Evolutionary conservation across 2,888 invertebrate species (phyloP).

Genomic region (Bimastos eiseni): DNA sequence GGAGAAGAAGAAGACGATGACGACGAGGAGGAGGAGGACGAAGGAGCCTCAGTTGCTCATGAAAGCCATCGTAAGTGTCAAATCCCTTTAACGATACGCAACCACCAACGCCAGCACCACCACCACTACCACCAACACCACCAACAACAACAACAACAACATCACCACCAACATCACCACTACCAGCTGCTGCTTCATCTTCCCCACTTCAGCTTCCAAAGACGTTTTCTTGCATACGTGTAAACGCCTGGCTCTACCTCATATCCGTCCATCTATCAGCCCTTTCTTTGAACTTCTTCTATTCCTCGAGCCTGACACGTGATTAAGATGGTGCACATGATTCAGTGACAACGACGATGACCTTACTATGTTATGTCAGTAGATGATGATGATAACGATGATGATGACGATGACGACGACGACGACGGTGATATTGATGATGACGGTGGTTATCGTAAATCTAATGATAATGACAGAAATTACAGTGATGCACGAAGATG

Average conservation of each 20-base stretch:
- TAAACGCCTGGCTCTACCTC: background rate
- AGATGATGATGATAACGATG: background rate
- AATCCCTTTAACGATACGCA: background rate
- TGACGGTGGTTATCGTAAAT: background rate
- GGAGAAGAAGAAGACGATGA: background rate
- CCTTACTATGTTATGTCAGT: background rate
- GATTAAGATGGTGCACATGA: background rate
- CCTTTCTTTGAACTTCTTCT: background rate
- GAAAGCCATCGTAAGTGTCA: background rate
- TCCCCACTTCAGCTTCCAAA: background rate
- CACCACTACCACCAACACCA: background rate
- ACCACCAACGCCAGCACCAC: background rate
- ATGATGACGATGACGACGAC: background rate
- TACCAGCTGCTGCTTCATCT: background rate
- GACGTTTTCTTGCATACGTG: background rate
- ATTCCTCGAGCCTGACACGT: no score
- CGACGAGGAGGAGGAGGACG: background rate
- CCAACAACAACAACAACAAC: background rate
- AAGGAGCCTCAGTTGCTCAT: background rate
- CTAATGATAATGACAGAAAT: background rate
- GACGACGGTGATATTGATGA: background rate
- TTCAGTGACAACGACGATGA: background rate
- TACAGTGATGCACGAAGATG: background rate
- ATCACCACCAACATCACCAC: background rate
- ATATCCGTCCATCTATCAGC: background rate